Evolutionary conservation across 1,140 invertebrate genomes (phyloP), one percentile per base, ranked within the genome.

Genomic region (Tetragonula clypearis): DNA sequence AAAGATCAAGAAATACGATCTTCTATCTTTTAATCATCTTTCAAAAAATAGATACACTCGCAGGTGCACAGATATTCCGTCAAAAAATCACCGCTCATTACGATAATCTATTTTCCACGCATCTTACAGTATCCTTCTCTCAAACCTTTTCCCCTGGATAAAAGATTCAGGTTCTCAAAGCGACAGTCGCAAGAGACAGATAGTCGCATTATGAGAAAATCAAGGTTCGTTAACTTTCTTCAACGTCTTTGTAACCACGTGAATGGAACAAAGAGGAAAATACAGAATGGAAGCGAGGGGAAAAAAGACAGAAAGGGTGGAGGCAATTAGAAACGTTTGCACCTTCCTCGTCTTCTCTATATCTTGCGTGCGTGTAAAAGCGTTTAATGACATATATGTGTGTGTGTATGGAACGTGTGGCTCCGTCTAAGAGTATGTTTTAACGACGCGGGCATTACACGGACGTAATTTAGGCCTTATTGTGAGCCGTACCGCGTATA

Each of bases 181-280:
- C 65, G n/a, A 76, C 9, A 65, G 9, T 8, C 35, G 74, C 26
- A 69, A 77, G 53, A 3, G 49, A 41, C 35, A 41, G 41, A 41
- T 5, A 41, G 62, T 83, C 71, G 60, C 74, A 78, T 83, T 62
- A 76, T 23, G 65, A 53, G 82, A 65, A 78, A 58, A 78, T 56
- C 17, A 55, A 83, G 74, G 82, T 83, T 76, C 76, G 65, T 79
- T 84, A 84, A 84, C 82, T 76, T 84, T 84, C 79, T 84, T 84
- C 79, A 15, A 26, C 65, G n/a, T 79, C 56, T 56, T 72, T 56
- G 72, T 55, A 41, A 76, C 49, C 82, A 11, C n/a, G 8, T 17
- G 58, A 69, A 58, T 30, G 66, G 66, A 19, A 35, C 15, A 26
- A n/a, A 66, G 65, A 35, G 15, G 5, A 23, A 8, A 30, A 60